Evolutionary conservation across 2,888 invertebrate species (phyloP).

Genomic region (Smittia aterrima): DNA sequence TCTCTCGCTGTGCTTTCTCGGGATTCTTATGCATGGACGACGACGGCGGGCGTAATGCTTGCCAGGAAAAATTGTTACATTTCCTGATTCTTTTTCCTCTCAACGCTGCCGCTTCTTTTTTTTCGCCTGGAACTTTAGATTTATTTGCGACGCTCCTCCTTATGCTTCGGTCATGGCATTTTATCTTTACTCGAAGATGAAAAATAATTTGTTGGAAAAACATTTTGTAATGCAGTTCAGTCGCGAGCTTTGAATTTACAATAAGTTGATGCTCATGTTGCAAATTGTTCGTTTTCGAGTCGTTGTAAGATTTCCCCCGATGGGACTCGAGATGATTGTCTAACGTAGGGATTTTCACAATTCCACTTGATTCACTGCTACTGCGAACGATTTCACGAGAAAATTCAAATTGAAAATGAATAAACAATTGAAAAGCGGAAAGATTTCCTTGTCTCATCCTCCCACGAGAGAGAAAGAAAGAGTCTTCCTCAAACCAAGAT

Average conservation of each 20-base stretch:
- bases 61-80: slow-evolving; percentile 39
- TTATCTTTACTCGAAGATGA: slow-evolving; percentile 32
- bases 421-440: slow-evolving; percentile 25
- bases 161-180: slow-evolving; percentile 14
- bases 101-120: neutral
- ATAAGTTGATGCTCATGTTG: too few relatives aligned
- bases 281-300: too few relatives aligned
- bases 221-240: neutral
- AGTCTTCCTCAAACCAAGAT: too few relatives aligned
- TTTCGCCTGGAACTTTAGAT: slow-evolving; percentile 15
- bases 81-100: slow-evolving; percentile 25
- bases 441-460: neutral
- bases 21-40: slow-evolving; percentile 22
- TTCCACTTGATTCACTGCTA: too few relatives aligned
- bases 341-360: too few relatives aligned
- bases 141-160: slow-evolving; percentile 20
- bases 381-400: neutral
- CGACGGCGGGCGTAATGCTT: slow-evolving; percentile 10
- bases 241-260: neutral
- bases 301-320: too few relatives aligned
- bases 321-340: too few relatives aligned
- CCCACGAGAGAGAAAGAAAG: too few relatives aligned
- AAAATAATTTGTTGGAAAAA: neutral
- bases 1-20: slow-evolving; percentile 5
- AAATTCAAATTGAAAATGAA: slow-evolving; percentile 37